phyloP scores from a whole-genome alignment of 2,113 vertebrate genomes.

The Naja naja region DNA sequence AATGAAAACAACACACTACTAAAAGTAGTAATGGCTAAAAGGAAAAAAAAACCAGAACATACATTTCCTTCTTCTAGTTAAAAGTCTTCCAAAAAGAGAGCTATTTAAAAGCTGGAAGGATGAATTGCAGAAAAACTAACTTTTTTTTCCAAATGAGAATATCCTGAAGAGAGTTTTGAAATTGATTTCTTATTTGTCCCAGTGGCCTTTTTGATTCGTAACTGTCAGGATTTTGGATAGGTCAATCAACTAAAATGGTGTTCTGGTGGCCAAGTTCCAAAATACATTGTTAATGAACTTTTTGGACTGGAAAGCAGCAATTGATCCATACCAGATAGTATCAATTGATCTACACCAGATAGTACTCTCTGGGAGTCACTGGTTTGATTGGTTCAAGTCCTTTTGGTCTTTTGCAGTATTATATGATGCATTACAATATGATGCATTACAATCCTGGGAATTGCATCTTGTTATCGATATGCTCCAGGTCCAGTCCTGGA shows the following conservation, averaged over 20 bases:
- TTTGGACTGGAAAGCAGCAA: not conserved
- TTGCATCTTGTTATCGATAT: not conserved
- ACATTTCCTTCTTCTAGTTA: not conserved
- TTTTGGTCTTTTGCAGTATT: not conserved
- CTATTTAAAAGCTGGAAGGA: not conserved
- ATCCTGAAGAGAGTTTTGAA: not conserved
- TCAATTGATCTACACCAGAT: not conserved
- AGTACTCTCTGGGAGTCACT: not conserved
- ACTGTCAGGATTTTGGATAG: not conserved
- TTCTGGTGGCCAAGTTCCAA: not conserved
- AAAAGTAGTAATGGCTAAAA: not conserved
- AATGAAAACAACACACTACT: not conserved
- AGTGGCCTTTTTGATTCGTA: not conserved
- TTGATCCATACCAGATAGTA: not conserved
- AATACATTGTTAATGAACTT: not conserved
- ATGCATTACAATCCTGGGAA: not conserved
- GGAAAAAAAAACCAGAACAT: not conserved
- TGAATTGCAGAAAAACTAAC: not conserved
- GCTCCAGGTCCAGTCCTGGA: not conserved
- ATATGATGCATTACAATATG: not conserved
- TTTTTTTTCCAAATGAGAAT: not conserved
- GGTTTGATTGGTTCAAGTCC: not conserved
- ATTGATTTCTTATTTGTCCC: not conserved
- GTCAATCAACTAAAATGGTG: not conserved
- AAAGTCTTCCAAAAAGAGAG: not conserved